Evolutionary conservation across 2,113 vertebrate genomes (phyloP).

Genomic region (Corydoras maculifer): DNA sequence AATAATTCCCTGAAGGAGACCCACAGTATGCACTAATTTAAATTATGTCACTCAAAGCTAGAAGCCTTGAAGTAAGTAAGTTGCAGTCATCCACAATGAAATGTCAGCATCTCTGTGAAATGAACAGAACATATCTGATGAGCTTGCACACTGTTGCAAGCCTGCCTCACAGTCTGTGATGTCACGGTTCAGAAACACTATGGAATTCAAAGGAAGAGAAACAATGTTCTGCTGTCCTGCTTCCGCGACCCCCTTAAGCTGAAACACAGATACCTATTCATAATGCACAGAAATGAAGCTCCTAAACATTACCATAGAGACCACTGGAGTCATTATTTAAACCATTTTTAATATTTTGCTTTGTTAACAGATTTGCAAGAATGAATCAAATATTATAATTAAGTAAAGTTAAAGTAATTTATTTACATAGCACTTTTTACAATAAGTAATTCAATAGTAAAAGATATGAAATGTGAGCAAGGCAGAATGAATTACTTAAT

Average conservation of each 20-base stretch:
- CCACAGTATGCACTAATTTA: not conserved
- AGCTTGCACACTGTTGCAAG: conserved; percentile 14
- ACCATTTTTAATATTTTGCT: too few species aligned
- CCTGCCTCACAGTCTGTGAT: conserved; percentile 15
- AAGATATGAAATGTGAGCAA: too few species aligned
- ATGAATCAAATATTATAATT: too few species aligned
- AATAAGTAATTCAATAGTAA: too few species aligned
- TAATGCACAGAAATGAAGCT: not conserved
- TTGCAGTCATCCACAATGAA: not conserved
- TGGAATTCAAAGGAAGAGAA: conserved; percentile 24
- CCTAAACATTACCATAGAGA: not conserved
- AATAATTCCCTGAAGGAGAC: too few species aligned
- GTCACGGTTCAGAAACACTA: conserved; percentile 29
- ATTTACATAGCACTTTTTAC: too few species aligned
- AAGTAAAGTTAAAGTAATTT: too few species aligned
- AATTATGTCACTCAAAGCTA: not conserved
- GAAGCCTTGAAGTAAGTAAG: not conserved
- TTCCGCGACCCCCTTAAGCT: conserved; percentile 2
- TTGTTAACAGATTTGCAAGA: too few species aligned
- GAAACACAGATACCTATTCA: conserved; percentile 9
- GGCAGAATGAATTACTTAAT: not conserved
- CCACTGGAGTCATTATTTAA: too few species aligned
- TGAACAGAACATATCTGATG: conserved; percentile 16
- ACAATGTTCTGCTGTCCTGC: conserved; percentile 24
- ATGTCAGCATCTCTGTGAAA: not conserved